These are phyloP conservation scores for Phalacrocorax aristotelis DNA, from an alignment of 2,113 vertebrate species.

Conservation along the genomic window DNA sequence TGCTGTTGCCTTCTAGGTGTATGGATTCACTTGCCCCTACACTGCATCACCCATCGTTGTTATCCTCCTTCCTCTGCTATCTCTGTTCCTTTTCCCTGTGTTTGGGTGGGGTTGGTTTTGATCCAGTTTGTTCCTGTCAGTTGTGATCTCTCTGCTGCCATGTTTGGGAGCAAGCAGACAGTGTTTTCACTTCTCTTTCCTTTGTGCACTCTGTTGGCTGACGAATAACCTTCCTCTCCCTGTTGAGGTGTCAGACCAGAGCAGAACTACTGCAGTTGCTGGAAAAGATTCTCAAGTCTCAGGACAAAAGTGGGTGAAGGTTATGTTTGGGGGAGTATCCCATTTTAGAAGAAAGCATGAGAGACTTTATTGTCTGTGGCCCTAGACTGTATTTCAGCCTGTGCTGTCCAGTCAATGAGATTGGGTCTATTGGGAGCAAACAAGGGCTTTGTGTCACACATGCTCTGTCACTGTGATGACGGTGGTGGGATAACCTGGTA, in stretches of 20 bases:
- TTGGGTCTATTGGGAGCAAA: neutral
- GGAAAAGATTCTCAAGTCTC: neutral
- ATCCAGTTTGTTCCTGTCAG: too few relatives aligned
- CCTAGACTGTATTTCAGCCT: neutral
- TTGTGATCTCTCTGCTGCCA: neutral
- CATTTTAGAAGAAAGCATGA: neutral
- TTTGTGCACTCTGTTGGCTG: neutral
- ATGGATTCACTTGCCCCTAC: neutral
- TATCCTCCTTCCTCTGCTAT: neutral
- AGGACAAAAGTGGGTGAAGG: neutral
- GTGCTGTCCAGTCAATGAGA: neutral
- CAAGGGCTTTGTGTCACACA: accelerated
- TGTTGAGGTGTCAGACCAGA: neutral
- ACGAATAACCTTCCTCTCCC: neutral
- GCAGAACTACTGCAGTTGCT: neutral
- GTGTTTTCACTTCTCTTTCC: neutral
- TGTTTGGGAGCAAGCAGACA: neutral
- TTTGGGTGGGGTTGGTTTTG: neutral
- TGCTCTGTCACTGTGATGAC: neutral
- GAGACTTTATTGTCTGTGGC: neutral
- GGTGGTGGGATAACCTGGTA: neutral
- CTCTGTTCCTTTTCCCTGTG: neutral
- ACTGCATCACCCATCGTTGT: neutral
- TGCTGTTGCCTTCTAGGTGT: neutral
- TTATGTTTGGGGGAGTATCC: neutral